Evolutionary conservation across 2,113 vertebrate genomes (phyloP), one percentile per base, ranked within the genome.

Genomic region (Rana temporaria): DNA sequence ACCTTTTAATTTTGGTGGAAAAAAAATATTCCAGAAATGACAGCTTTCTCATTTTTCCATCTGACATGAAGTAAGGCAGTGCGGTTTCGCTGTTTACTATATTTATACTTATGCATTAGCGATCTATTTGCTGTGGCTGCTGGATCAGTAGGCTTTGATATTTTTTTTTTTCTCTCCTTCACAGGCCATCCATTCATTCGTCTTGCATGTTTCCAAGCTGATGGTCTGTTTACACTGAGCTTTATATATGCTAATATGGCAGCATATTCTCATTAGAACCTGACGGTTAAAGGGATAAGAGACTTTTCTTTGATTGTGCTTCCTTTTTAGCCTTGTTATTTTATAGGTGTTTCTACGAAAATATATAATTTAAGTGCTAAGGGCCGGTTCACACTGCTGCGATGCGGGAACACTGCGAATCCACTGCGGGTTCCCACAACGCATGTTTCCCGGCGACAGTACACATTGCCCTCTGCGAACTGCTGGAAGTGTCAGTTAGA

Each of bases 41-140:
- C 65, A 79, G 63, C 77, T 79, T 59, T 63, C 65, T 59, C 18
- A 59, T 78, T 79, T 75, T 79, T 79, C 77, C 64, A 22, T 59
- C 63, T 79, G 52, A 66, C 77, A 38, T 62, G 73, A 75, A 75
- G 34, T 62, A 75, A 60, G 56, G 56, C 56, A 62, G 42, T 20
- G 38, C 18, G 34, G 57, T 22, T 75, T 75, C 24, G 56, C 73
- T 62, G 42, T 75, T 75, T 75, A 75, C 56, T 75, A 42, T 74
- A 74, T 74, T 74, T 74, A 74, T 74, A 59, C 55, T 26, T 26
- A 0, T 14, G 18, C 57, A 32, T 2, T 30, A 73, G 70, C 70
- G 26, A 55, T 57, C 42, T 48, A 18, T 22, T 6, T 73, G 70
- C 70, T 55, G 70, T 59, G 70, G 42, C 68, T 70, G 53, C 70